Conservation (phyloP, 1,140 invertebrate genomes). For the Drosophila mayri region DNA sequence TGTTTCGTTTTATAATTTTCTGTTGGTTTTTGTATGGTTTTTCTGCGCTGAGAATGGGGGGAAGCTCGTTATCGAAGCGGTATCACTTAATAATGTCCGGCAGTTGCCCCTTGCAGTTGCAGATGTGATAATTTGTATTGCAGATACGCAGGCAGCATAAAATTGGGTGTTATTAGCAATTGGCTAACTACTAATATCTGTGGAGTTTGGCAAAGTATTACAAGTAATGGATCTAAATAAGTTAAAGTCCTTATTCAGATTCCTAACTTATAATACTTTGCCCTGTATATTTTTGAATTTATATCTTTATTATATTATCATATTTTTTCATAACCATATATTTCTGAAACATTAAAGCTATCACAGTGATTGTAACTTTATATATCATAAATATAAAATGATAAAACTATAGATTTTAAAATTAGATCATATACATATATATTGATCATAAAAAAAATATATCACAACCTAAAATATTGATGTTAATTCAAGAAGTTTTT, state of each 20-base stretch:
- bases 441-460: no score
- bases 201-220: not conserved
- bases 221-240: no score
- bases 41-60: constrained; percentile 8
- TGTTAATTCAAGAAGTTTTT: no score
- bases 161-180: constrained; percentile 7
- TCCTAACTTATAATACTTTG: no score
- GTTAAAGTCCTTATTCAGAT: no score
- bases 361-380: not conserved
- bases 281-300: no score
- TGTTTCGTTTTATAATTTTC: constrained; percentile 33
- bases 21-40: constrained; percentile 30
- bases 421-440: no score
- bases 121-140: constrained; percentile 40
- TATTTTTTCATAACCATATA: not conserved
- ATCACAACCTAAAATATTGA: no score
- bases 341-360: not conserved
- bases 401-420: no score
- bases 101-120: constrained; percentile 16
- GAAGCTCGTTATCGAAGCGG: constrained; percentile 33
- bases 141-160: constrained; percentile 4
- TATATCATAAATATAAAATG: no score
- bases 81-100: constrained; percentile 31
- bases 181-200: not conserved
- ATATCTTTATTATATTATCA: not conserved